Evolutionary conservation across 2,113 vertebrate species (phyloP).

Genomic region (Campylomormyrus tamandua): DNA sequence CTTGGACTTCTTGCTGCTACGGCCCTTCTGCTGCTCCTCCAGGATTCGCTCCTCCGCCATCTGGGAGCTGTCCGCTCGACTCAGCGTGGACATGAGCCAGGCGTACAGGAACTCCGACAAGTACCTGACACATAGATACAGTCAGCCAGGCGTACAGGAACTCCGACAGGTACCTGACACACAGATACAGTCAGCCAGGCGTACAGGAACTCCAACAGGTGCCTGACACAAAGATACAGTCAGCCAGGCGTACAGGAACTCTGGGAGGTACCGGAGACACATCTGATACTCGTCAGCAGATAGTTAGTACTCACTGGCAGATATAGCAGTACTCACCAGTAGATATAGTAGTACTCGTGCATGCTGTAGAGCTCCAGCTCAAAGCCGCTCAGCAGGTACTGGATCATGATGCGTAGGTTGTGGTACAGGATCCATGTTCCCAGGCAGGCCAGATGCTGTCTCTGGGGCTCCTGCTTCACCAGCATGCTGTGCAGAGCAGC

Average conservation of each 20-base stretch:
- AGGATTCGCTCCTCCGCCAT: slow-evolving; percentile 94
- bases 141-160: slow-evolving; percentile 90
- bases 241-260: too few species aligned
- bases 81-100: slow-evolving; percentile 96
- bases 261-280: too few species aligned
- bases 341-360: slow-evolving; percentile 99
- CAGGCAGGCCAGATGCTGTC: slow-evolving; percentile 91
- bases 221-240: too few species aligned
- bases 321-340: slow-evolving; percentile 76
- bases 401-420: slow-evolving; percentile 96
- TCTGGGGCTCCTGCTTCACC: slow-evolving; percentile 92
- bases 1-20: slow-evolving; percentile 96
- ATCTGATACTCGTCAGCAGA: neutral
- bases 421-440: slow-evolving; percentile 98
- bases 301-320: slow-evolving; percentile 71
- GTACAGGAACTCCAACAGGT: too few species aligned
- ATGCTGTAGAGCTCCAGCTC: slow-evolving; percentile 98
- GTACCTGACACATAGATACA: slow-evolving; percentile 65
- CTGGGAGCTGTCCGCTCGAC: slow-evolving; percentile 91
- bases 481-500: slow-evolving; percentile 90
- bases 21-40: slow-evolving; percentile 93
- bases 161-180: slow-evolving; percentile 97
- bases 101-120: slow-evolving; percentile 95
- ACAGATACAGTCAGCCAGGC: too few species aligned
- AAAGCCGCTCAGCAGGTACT: slow-evolving; percentile 96